A percentile compares a stretch with the other conserved stretches of the same genome.
Conservation (phyloP, 2,797 vertebrate genomes). For the Tadarida brasiliensis region DNA sequence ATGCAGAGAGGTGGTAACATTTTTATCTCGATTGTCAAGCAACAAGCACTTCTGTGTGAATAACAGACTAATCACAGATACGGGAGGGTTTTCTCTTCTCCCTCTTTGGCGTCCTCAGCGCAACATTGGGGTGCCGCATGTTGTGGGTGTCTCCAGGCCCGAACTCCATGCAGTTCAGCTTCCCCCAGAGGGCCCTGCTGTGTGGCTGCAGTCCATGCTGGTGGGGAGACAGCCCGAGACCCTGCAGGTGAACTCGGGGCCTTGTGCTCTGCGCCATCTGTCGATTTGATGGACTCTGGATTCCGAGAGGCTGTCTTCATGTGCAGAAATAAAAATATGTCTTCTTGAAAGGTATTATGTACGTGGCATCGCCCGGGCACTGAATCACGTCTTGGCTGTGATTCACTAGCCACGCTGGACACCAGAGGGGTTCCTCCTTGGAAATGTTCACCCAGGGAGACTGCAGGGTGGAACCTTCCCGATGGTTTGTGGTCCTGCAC, state of each 20-base stretch:
- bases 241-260: constrained; percentile 62
- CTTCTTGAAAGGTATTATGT: constrained; percentile 79
- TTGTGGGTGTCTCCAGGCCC: not conserved
- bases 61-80: constrained; percentile 69
- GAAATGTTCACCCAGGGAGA: fast-evolving
- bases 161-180: not conserved
- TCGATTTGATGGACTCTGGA: constrained; percentile 63
- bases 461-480: not conserved
- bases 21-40: constrained; percentile 84
- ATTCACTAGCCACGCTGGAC: constrained; percentile 63
- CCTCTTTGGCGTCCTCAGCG: not conserved
- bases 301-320: constrained; percentile 63
- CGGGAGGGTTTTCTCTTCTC: not conserved
- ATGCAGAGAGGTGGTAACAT: constrained; percentile 79
- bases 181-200: not conserved
- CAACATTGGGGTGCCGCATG: fast-evolving
- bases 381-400: constrained; percentile 70
- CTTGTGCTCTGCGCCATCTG: not conserved
- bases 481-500: fast-evolving
- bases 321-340: constrained; percentile 59
- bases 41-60: constrained; percentile 81
- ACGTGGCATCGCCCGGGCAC: not conserved
- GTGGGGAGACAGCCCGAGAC: not conserved
- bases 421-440: not conserved
- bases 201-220: fast-evolving